phyloP scores from a whole-genome alignment of 2,113 vertebrate genomes.

The Neodon shergylaensis region DNA sequence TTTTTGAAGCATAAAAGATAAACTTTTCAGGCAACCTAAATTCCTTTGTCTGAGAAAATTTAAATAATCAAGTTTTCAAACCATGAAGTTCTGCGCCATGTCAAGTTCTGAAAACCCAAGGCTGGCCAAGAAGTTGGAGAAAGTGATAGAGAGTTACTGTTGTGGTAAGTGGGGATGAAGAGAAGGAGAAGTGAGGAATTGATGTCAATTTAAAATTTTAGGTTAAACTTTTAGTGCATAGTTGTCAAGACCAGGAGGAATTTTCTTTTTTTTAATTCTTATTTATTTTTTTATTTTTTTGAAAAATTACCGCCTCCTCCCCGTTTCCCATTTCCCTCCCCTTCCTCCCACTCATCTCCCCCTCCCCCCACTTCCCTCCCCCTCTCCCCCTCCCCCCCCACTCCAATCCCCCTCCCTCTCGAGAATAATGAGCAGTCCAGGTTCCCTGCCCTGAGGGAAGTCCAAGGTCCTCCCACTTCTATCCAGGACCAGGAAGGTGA shows the following conservation, averaged over 20 bases:
- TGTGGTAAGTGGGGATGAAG: slow-evolving; percentile 16
- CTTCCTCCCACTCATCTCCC: no score
- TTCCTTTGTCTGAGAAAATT: slow-evolving; percentile 60
- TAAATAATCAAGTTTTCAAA: slow-evolving; percentile 49
- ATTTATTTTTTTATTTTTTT: no score
- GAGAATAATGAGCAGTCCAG: no score
- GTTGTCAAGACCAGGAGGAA: not conserved
- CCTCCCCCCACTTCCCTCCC: no score
- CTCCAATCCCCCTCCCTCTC: no score
- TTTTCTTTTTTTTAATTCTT: no score
- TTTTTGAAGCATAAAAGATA: slow-evolving; percentile 48
- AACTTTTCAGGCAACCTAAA: slow-evolving; percentile 53
- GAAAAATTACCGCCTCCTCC: no score
- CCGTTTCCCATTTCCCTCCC: no score
- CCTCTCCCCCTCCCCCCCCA: no score
- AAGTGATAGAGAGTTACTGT: slow-evolving; percentile 28
- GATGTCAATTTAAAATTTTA: slow-evolving; percentile 7
- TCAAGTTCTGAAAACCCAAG: slow-evolving; percentile 52
- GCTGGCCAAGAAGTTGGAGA: slow-evolving; percentile 12
- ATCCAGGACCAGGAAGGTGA: no score
- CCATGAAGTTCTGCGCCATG: slow-evolving; percentile 19
- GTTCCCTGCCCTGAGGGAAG: no score
- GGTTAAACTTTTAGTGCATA: slow-evolving; percentile 46
- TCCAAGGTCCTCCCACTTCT: no score
- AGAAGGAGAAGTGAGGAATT: not conserved